A percentile compares a stretch with the other conserved stretches of the same genome.
These are phyloP conservation scores for Formica exsecta DNA, from an alignment of 1,140 invertebrate genomes.

Conservation along the genomic window DNA sequence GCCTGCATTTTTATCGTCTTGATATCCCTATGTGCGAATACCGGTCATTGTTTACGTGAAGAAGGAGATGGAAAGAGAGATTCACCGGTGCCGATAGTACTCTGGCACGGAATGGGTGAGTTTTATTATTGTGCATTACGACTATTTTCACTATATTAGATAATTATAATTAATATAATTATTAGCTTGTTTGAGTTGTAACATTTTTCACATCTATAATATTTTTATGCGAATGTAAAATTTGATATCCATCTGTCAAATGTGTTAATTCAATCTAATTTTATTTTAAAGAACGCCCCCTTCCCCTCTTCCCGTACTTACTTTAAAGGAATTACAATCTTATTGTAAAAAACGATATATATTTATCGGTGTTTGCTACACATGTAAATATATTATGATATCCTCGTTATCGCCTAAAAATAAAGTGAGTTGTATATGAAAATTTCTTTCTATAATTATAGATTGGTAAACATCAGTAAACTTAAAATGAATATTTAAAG, in stretches of 20 bases:
- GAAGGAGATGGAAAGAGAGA: not conserved
- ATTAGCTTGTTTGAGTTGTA: not conserved
- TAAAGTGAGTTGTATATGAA: not conserved
- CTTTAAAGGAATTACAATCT: not conserved
- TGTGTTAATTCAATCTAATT: not conserved
- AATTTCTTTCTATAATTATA: not conserved
- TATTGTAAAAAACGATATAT: not conserved
- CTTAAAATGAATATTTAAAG: constrained; percentile 24
- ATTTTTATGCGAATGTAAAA: no score
- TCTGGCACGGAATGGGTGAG: constrained; percentile 95
- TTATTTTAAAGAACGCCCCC: not conserved
- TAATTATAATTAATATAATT: not conserved
- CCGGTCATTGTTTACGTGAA: constrained; percentile 2
- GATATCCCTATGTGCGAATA: not conserved
- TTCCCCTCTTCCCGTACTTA: not conserved
- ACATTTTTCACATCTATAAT: not conserved
- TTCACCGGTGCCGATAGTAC: constrained; percentile 88
- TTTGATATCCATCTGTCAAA: no score
- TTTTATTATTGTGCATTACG: constrained; percentile 22
- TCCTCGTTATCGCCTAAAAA: constrained; percentile 34
- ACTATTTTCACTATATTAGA: not conserved
- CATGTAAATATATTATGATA: not conserved
- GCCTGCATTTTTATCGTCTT: not conserved
- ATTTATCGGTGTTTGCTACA: not conserved
- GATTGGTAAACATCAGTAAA: not conserved